phyloP scores from a whole-genome alignment of 1,140 invertebrate species.

The Tetranychus urticae region DNA sequence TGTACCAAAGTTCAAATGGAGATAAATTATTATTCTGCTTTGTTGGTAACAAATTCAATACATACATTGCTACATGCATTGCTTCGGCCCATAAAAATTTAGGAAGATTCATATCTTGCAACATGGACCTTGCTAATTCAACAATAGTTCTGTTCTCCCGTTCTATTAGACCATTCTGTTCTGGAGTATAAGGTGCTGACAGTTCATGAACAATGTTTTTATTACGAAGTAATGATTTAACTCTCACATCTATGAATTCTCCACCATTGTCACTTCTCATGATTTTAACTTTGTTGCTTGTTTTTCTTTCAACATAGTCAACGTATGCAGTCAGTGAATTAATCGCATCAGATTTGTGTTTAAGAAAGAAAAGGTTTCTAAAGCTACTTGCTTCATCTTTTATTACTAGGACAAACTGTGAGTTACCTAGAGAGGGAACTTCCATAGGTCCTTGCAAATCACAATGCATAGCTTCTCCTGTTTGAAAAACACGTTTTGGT shows the following conservation, averaged over 20 bases:
- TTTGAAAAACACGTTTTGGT: background rate
- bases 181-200: slow-evolving; percentile 7
- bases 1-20: too few species aligned
- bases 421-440: too few species aligned
- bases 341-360: too few species aligned
- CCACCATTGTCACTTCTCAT: slow-evolving; percentile 7
- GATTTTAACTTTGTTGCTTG: too few species aligned
- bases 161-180: slow-evolving; percentile 5
- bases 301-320: too few species aligned
- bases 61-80: background rate
- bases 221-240: background rate
- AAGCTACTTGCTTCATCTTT: too few species aligned
- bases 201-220: slow-evolving; percentile 3
- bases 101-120: background rate
- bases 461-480: too few species aligned
- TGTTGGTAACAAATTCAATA: slow-evolving; percentile 2
- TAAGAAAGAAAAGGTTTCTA: too few species aligned
- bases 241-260: slow-evolving; percentile 4
- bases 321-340: too few species aligned
- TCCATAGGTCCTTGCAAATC: too few species aligned
- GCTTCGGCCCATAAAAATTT: background rate
- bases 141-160: slow-evolving; percentile 1
- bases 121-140: background rate
- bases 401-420: too few species aligned
- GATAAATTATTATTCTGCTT: background rate